Base-by-base conservation (phyloP, 2,888 invertebrate species). In the Cantharis rustica region DNA sequence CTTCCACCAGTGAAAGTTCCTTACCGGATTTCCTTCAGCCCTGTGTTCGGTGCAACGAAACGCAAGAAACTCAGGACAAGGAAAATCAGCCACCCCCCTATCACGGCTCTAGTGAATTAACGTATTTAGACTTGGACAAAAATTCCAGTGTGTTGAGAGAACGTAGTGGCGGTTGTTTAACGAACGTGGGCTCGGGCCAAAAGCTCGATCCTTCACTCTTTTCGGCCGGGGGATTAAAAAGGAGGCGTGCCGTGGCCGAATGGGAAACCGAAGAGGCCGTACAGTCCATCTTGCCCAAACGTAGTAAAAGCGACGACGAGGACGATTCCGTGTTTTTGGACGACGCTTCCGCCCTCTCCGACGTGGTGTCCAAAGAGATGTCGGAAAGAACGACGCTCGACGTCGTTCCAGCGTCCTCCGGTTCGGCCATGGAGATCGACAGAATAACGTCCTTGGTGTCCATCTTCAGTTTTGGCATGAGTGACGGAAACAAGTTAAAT, bases 401-500 rank as follows among this genome's bases (percentile, higher is more conserved):
- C 9, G 69, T 66, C 11, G 64, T 66, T 13, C 47, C 74, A 10
- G 64, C 63, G 16, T 79, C 82, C 68, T 80, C 82, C 23, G 82
- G 85, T 16, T 86, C 88, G 4, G 87, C 88, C 11, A 90, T 91
- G 90, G 91, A 91, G 85, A 90, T 91, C 80, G 91, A 91, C 84
- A 87, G 90, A 80, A 90, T 91, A 79, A 91, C 91, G 62, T 91
- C 90, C 76, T 84, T 91, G 79, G 91, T 91, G 79, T 91, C 91
- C 70, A 90, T 90, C 82, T 91, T 91, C 85, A 91, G 91, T 84
- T 91, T 91, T 83, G 90, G 90, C 72, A 88, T 88, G 85, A 82
- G 84, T 73, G 82, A 82, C 31, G 72, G 72, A 68, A 81, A 81
- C 26, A 87, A 87, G 81, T 84, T 88, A 79, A 89, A 88, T 80